These are phyloP conservation scores for Marisa cornuarietis DNA, from an alignment of 1,140 invertebrate genomes.

Conservation along the genomic window DNA sequence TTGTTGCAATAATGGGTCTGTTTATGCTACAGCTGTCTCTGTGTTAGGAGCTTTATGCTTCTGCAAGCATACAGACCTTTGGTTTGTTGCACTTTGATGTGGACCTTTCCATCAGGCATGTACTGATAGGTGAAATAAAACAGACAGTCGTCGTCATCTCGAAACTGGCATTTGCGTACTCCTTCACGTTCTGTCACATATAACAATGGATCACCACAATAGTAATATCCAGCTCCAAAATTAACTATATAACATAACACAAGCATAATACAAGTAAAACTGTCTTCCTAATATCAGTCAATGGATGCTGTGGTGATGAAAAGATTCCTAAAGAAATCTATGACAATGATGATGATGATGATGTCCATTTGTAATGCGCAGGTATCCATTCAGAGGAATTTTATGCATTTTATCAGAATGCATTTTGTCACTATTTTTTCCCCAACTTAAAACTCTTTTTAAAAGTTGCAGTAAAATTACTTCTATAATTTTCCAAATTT, in stretches of 20 bases:
- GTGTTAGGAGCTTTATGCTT: not conserved
- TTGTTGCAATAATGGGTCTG: not conserved
- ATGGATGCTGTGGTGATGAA: too few relatives aligned
- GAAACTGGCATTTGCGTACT: conserved; percentile 53
- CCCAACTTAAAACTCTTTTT: too few relatives aligned
- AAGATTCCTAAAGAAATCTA: too few relatives aligned
- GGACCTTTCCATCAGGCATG: conserved; percentile 40
- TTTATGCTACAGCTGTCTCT: too few relatives aligned
- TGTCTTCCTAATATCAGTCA: not conserved
- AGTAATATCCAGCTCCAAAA: not conserved
- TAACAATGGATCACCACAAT: not conserved
- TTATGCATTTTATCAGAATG: too few relatives aligned
- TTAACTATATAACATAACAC: not conserved
- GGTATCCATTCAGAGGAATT: too few relatives aligned
- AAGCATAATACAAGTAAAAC: not conserved
- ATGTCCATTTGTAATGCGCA: too few relatives aligned
- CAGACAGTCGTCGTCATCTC: conserved; percentile 69
- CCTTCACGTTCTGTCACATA: conserved; percentile 35
- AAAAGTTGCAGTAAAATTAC: too few relatives aligned
- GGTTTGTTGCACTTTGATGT: conserved; percentile 56
- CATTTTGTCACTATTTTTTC: too few relatives aligned
- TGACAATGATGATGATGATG: too few relatives aligned
- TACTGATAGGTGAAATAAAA: conserved; percentile 66
- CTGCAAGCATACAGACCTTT: conserved; percentile 48
- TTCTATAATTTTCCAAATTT: too few relatives aligned